Evolutionary conservation across 2,888 invertebrate species (phyloP), one percentile per base, ranked within the genome.

Genomic region (Gastracanthus pulcherrimus): DNA sequence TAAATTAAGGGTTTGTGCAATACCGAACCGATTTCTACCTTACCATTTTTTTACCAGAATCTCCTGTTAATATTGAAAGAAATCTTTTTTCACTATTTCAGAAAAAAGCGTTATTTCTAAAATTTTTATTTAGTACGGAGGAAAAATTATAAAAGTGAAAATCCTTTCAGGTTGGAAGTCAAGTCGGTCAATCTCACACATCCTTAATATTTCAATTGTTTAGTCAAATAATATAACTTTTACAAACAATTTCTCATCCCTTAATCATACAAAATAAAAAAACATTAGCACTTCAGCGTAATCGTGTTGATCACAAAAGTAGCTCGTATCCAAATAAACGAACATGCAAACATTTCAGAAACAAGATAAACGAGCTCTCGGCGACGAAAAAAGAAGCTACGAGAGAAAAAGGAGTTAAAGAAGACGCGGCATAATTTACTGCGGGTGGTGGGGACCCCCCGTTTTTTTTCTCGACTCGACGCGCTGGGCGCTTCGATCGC

Each of bases 351-450:
- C 58, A 41, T 26, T 11, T 64, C 51, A 29, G 4, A 66, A 66
- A 55, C 48, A 66, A 66, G 66, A 75, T 66, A 66, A 75, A 75
- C 34, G 55, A 75, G 51, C 51, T 11, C 26, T 34, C n/a, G 9
- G 5, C n/a, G 16, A 19, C 2, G 23, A 55, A 19, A 36, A 34
- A 34, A 29, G 26, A 7, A 9, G 41, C 38, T 26, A 45, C n/a
- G 31, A 71, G n/a, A 1, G 38, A 31, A 55, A n/a, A 74, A 74
- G 31, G n/a, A 23, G 19, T 62, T 74, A 62, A 74, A 74, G 60
- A 74, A 74, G 60, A 62, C 23, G 31, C n/a, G 34, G 11, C 26
- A 55, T 74, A 74, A 62, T 62, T 74, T 19, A 74, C 41, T n/a
- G 51, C 3, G 51, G 31, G 19, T 5, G 23, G 66, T 6, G 64